Evolutionary conservation across 2,113 vertebrate genomes (phyloP).

Genomic region (Phasianus colchicus): DNA sequence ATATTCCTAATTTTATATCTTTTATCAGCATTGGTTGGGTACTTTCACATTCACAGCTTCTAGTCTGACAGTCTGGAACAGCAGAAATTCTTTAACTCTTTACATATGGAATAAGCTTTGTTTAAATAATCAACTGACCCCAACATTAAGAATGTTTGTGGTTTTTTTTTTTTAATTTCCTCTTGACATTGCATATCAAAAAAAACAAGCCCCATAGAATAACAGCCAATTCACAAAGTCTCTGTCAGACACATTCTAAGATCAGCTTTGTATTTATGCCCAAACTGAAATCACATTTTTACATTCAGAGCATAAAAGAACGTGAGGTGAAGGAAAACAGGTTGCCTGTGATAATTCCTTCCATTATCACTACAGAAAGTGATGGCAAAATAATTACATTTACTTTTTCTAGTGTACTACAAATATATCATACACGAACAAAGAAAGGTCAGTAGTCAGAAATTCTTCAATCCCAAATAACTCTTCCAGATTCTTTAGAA

Average conservation of each 20-base stretch:
- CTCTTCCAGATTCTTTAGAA: not conserved
- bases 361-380: not conserved
- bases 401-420: not conserved
- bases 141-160: not conserved
- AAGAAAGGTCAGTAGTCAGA: not conserved
- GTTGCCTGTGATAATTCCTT: not conserved
- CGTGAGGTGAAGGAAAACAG: not conserved
- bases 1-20: not conserved
- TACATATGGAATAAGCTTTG: not conserved
- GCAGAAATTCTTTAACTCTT: not conserved
- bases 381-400: not conserved
- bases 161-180: not conserved
- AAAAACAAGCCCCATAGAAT: not conserved
- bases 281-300: not conserved
- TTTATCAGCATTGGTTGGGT: not conserved
- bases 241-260: not conserved
- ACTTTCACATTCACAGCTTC: not conserved
- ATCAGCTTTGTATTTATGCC: not conserved
- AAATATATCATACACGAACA: not conserved
- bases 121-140: not conserved
- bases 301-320: not conserved
- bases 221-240: not conserved
- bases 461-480: not conserved
- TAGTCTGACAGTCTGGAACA: not conserved
- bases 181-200: not conserved